Evolutionary conservation across 2,888 invertebrate genomes (phyloP).

Genomic region (Baronia brevicornis): DNA sequence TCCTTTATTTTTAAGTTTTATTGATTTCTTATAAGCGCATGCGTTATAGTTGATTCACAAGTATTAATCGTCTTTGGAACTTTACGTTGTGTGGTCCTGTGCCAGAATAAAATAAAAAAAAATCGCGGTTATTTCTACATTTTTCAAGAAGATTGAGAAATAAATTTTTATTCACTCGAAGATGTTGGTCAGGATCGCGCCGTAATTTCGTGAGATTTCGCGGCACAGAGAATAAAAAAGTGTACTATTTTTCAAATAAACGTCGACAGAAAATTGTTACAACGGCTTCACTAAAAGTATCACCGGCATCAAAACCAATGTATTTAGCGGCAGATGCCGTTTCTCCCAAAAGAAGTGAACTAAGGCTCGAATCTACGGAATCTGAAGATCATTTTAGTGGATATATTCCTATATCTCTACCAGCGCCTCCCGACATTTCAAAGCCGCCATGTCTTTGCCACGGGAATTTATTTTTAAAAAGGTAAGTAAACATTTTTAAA

Average conservation of each 20-base stretch:
- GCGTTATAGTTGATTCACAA: conserved; percentile 1
- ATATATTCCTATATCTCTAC: conserved; percentile 37
- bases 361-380: conserved; percentile 54
- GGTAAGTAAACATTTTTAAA: conserved; percentile 45
- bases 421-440: conserved; percentile 53
- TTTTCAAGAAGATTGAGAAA: not conserved
- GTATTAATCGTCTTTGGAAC: conserved; percentile 2
- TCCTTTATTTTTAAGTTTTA: conserved; percentile 4
- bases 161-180: conserved; percentile 6
- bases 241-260: conserved; percentile 23
- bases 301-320: conserved; percentile 49
- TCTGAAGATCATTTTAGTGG: conserved; percentile 57
- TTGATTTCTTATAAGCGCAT: conserved; percentile 10
- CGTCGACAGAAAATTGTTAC: conserved; percentile 35
- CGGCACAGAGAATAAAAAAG: conserved; percentile 6
- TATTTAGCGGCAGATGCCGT: conserved; percentile 55
- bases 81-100: conserved; percentile 1
- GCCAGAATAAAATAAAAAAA: not conserved
- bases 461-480: conserved; percentile 77
- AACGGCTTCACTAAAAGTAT: conserved; percentile 46
- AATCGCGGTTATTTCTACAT: not conserved
- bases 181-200: conserved; percentile 14
- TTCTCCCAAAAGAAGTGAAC: conserved; percentile 27
- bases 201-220: conserved; percentile 12
- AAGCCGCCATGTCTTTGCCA: conserved; percentile 71